Evolutionary conservation across 2,888 invertebrate species (phyloP), one percentile per base, ranked within the genome.

Genomic region (Andrena praecox): DNA sequence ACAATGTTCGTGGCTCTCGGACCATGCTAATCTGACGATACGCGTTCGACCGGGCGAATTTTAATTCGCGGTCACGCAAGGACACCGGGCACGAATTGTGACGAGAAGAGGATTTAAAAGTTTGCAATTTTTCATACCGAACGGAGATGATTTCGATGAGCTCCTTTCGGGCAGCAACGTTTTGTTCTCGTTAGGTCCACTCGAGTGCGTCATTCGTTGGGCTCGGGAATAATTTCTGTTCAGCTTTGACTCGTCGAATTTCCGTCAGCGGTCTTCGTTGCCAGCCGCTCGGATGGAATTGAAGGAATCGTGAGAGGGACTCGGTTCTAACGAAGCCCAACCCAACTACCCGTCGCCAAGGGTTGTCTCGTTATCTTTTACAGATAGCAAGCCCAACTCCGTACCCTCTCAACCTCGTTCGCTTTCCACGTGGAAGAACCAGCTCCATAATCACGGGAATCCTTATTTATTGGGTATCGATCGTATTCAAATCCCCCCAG

Each of bases 391-490:
- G 78, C 83, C 82, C 87, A 70, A 80, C 86, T 84, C 83, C 77
- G 66, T 81, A 78, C 60, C 73, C 80, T 68, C 70, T 66, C 87
- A 69, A 78, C 81, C 82, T 82, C 82, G 73, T 76, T 87, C 80
- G 69, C 73, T 76, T 83, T 81, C 84, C 87, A 85, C 86, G 85
- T 82, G 82, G 83, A 87, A 84, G 85, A 82, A 80, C 82, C 82
- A 77, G 76, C 85, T 85, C 90, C 90, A 91, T 91, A 91, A 91
- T 91, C 91, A 88, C 90, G 90, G 86, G 89, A 91, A 91, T 91
- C 91, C 91, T 91, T 91, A 91, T 91, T 91, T 91, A 91, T 91
- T 91, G 91, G 84, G 88, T 91, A 91, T 91, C 91, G 91, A 91
- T 91, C 91, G 91, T 90, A 91, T 91, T 91, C 91, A 91, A 91